Base-by-base conservation (phyloP, 2,797 vertebrate species). In the Erethizon dorsatum region DNA sequence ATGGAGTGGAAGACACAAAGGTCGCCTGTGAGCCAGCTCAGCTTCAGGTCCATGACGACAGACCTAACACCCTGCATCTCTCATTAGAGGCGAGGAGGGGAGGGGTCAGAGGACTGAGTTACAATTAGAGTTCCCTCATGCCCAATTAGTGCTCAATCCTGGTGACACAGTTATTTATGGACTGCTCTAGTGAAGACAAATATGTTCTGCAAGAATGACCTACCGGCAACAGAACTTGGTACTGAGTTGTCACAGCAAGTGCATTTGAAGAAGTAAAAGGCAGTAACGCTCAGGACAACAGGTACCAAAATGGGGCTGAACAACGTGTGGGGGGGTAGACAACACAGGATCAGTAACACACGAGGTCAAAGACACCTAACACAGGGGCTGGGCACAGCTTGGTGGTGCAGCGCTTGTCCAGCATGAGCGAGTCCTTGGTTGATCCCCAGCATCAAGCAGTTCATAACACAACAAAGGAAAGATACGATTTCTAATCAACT, bases 221-320 rank as follows among this genome's bases (percentile, higher is more conserved):
- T 47, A 73, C 45, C 59, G 28, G 28, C 67, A 82, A 67, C 26
- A 88, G 54, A 75, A 82, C 45, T 22, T 83, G 37, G 37, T 45
- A 80, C 1, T 79, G 37, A 93, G 87, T 86, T 14, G 18, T 69
- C 54, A 63, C 71, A 15, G 61, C 12, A 78, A 86, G 50, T 75
- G 7, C 56, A 91, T 73, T 9, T 84, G 59, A 91, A 45, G n/a
- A 88, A 59, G 71, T 57, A 84, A 87, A 90, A 69, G 33, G 73
- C 0, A 95, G 26, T 50, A 59, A 78, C 0, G 28, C 33, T 52
- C 52, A 91, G 80, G 75, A 82, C 90, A 84, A 92, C 0, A 56
- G 73, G 61, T 52, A 95, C 45, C n/a, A 86, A 63, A 95, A 84
- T 5, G 24, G 75, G 41, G 37, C 86, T 71, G 59, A 79, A 90